A percentile compares a stretch with the other conserved stretches of the same genome.
phyloP scores from a whole-genome alignment of 2,797 vertebrate genomes.

The Intellagama lesueurii region DNA sequence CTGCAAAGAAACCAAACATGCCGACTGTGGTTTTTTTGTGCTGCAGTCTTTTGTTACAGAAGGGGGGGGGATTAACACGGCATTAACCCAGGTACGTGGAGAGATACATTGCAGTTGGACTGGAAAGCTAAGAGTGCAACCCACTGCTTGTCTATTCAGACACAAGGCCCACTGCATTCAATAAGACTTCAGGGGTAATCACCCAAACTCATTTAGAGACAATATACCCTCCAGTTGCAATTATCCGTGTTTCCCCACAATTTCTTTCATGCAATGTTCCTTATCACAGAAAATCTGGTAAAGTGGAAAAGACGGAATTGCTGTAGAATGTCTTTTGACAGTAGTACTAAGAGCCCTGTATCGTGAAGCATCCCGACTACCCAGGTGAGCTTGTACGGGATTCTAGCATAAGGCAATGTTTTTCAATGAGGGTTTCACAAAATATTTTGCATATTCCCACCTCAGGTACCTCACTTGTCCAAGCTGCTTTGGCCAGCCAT shows the following conservation, averaged over 20 bases:
- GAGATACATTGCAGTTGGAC: background rate
- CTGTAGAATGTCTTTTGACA: no score
- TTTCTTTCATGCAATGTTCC: no score
- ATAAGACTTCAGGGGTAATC: no score
- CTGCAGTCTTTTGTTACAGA: background rate
- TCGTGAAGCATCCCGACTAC: no score
- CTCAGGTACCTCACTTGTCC: background rate
- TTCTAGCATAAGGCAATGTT: background rate
- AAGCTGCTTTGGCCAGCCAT: no score
- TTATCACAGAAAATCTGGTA: no score
- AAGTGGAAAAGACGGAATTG: no score
- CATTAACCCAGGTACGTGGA: background rate
- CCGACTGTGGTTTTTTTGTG: background rate
- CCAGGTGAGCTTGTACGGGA: background rate
- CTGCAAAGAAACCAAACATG: conserved; percentile 73
- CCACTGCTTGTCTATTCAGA: background rate
- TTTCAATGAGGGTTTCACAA: background rate
- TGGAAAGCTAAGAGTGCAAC: background rate
- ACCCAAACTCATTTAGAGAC: no score
- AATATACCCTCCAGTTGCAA: no score
- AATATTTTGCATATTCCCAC: background rate
- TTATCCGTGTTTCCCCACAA: no score
- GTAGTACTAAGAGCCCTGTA: no score
- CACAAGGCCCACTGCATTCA: background rate
- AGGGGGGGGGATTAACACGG: background rate